A percentile compares a stretch with the other conserved stretches of the same genome.
These are phyloP conservation scores for Neofelis nebulosa DNA, from an alignment of 2,113 vertebrate genomes.

Conservation along the genomic window DNA sequence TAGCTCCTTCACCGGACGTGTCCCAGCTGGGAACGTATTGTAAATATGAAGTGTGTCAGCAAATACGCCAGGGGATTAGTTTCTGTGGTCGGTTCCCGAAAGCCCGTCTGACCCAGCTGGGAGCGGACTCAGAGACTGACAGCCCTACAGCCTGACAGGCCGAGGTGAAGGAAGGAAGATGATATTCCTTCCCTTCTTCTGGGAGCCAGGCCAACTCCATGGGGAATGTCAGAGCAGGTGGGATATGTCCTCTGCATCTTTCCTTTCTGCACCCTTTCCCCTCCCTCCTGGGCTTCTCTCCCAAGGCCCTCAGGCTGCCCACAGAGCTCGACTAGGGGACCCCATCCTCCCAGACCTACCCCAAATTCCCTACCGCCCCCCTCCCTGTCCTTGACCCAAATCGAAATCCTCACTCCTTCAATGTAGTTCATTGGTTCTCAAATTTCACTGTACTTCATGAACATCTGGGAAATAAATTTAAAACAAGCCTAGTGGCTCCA, in stretches of 20 bases:
- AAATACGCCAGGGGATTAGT: neutral
- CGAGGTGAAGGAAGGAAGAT: neutral
- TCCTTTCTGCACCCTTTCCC: neutral
- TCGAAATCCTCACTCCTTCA: neutral
- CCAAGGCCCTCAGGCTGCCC: neutral
- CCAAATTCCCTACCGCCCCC: neutral
- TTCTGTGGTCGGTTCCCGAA: neutral
- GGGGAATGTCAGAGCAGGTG: neutral
- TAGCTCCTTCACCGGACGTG: neutral
- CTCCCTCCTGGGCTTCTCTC: neutral
- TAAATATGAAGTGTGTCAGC: neutral
- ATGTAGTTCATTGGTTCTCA: neutral
- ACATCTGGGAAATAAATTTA: neutral
- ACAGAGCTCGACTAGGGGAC: no score
- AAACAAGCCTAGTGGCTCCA: no score
- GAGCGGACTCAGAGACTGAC: neutral
- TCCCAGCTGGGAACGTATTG: neutral
- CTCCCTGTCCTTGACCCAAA: neutral
- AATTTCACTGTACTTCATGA: neutral
- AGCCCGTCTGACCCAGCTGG: neutral
- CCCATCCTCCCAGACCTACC: neutral
- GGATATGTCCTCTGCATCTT: neutral
- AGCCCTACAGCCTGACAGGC: no score
- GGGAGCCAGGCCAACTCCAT: neutral
- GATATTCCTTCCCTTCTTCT: no score